phyloP scores from a whole-genome alignment of 2,888 invertebrate genomes.

The Stegophylla sp. region DNA sequence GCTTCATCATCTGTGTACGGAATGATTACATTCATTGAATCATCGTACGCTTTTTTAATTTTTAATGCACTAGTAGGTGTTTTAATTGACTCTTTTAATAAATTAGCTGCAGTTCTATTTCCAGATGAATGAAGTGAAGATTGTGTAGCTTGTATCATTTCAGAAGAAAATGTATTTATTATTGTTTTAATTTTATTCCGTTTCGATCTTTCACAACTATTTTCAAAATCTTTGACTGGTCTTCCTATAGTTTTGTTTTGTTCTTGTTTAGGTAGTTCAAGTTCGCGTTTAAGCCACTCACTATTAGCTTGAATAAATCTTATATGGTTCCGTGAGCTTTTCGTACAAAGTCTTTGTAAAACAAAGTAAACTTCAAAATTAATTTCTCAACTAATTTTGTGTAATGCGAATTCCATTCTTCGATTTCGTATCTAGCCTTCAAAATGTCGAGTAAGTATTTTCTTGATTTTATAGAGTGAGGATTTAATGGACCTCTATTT shows the following conservation, averaged over 20 bases:
- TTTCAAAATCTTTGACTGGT: no score
- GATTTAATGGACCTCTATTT: slow-evolving; percentile 7
- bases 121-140: no score
- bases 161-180: no score
- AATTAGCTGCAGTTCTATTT: slow-evolving; percentile 2
- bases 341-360: not conserved
- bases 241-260: not conserved
- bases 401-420: not conserved
- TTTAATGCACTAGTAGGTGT: slow-evolving; percentile 9
- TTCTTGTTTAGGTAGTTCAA: not conserved
- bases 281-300: not conserved
- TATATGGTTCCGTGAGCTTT: not conserved
- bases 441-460: not conserved
- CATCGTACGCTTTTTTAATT: slow-evolving; percentile 11
- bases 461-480: slow-evolving; percentile 12
- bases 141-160: no score
- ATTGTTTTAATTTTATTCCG: no score
- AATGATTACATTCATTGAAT: slow-evolving; percentile 1
- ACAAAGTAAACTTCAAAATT: slow-evolving; percentile 3
- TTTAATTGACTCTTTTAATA: slow-evolving; percentile 16
- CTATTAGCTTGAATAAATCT: not conserved
- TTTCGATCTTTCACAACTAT: no score
- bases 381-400: slow-evolving; percentile 4
- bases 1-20: slow-evolving; percentile 3
- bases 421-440: slow-evolving; percentile 1